phyloP scores from a whole-genome alignment of 2,797 vertebrate genomes.

The Astyanax mexicanus region DNA sequence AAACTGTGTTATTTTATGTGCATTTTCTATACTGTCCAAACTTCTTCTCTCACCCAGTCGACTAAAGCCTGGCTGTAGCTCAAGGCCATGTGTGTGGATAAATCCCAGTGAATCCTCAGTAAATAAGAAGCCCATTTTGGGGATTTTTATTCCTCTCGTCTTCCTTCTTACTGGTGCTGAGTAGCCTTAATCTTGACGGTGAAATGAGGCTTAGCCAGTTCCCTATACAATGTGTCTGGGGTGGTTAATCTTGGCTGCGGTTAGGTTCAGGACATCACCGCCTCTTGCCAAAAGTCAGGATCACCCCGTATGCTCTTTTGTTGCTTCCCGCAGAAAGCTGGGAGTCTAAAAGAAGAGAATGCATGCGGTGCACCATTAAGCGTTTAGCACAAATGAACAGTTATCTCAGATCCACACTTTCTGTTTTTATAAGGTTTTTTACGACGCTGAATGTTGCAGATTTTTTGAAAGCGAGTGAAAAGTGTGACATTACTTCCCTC shows the following conservation, averaged over 20 bases:
- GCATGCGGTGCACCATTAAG: neutral
- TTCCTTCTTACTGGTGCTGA: neutral
- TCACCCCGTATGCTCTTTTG: slow-evolving; percentile 76
- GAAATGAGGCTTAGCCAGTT: slow-evolving; percentile 25
- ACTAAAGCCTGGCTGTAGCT: slow-evolving; percentile 24
- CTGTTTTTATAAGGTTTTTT: neutral
- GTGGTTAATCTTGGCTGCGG: slow-evolving; percentile 71
- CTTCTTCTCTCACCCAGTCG: no score
- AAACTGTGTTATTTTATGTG: no score
- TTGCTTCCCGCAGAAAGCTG: slow-evolving; percentile 64
- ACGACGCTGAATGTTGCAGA: neutral
- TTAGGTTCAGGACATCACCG: slow-evolving; percentile 70
- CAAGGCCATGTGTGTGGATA: slow-evolving; percentile 18
- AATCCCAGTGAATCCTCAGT: slow-evolving; percentile 10
- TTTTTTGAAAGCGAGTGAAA: slow-evolving; percentile 59
- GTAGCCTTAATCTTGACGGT: neutral
- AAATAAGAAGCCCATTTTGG: slow-evolving; percentile 28
- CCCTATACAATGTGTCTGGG: slow-evolving; percentile 69
- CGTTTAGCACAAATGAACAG: neutral
- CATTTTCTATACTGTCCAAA: no score
- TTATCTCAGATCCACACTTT: neutral
- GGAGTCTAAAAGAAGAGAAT: slow-evolving; percentile 41
- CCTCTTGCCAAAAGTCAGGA: slow-evolving; percentile 75
- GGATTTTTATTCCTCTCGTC: neutral
- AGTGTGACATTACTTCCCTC: slow-evolving; percentile 62